A percentile compares a stretch with the other conserved stretches of the same genome.
These are phyloP conservation scores for Tuta absoluta DNA, from an alignment of 2,888 invertebrate genomes.

Conservation along the genomic window DNA sequence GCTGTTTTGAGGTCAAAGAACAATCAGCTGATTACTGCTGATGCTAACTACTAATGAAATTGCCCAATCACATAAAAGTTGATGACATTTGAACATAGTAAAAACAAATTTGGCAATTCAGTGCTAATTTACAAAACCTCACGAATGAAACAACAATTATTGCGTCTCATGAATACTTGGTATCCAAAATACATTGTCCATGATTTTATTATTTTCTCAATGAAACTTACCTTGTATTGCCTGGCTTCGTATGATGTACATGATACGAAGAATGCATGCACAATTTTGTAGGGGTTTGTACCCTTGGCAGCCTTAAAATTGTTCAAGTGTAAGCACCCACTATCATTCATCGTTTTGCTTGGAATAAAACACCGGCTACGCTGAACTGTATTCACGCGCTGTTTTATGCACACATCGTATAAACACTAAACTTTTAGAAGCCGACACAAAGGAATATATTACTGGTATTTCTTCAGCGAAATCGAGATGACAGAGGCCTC, in stretches of 20 bases:
- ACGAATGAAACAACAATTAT: not conserved
- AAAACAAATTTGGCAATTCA: not conserved
- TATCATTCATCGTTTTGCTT: conserved; percentile 82
- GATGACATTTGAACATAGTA: not conserved
- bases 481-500: conserved; percentile 1
- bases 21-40: conserved; percentile 70
- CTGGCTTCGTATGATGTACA: conserved; percentile 90
- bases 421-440: not conserved
- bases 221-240: conserved; percentile 86
- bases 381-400: not conserved
- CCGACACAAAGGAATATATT: conserved; percentile 18
- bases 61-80: conserved; percentile 4
- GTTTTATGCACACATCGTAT: conserved; percentile 25
- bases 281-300: conserved; percentile 86
- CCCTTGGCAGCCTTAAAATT: conserved; percentile 90
- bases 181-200: not conserved
- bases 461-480: conserved; percentile 12
- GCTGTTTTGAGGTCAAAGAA: conserved; percentile 72
- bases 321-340: conserved; percentile 89
- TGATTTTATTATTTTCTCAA: not conserved
- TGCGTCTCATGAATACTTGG: not conserved
- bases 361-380: conserved; percentile 37
- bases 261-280: conserved; percentile 93
- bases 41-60: not conserved
- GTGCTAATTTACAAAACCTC: not conserved